phyloP scores from a whole-genome alignment of 2,797 vertebrate genomes.

The Acropternis orthonyx region DNA sequence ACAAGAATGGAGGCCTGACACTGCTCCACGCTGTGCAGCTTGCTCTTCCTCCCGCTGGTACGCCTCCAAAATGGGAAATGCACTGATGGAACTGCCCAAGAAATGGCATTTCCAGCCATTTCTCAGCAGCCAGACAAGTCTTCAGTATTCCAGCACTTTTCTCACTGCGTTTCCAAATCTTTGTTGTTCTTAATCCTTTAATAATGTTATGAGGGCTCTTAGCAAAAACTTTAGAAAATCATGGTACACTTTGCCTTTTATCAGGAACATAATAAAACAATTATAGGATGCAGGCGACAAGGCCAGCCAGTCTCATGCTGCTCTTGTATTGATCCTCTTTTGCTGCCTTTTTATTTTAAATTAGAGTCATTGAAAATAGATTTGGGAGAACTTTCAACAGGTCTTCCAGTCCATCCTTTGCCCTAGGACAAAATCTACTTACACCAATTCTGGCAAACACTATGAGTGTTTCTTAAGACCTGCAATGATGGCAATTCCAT shows the following conservation, averaged over 20 bases:
- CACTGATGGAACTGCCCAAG: background rate
- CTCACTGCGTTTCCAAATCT: background rate
- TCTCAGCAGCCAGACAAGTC: background rate
- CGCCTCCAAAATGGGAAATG: background rate
- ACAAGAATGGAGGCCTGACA: background rate
- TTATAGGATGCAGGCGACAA: background rate
- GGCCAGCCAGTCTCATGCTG: background rate
- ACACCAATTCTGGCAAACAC: background rate
- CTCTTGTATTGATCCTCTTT: background rate
- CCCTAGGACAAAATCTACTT: background rate
- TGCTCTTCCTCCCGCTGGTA: background rate
- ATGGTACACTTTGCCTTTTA: background rate
- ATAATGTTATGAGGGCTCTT: background rate
- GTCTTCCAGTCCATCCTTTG: background rate
- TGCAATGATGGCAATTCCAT: background rate
- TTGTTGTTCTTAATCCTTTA: background rate
- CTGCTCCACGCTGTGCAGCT: accelerated
- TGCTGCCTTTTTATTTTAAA: background rate
- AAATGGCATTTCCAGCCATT: background rate
- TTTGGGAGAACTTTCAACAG: background rate
- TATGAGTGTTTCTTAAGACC: background rate
- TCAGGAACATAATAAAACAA: background rate
- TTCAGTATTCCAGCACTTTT: background rate
- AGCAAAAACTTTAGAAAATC: background rate
- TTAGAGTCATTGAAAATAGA: background rate